Conservation (phyloP, 2,797 vertebrate genomes). For the Tolypeutes matacus region DNA sequence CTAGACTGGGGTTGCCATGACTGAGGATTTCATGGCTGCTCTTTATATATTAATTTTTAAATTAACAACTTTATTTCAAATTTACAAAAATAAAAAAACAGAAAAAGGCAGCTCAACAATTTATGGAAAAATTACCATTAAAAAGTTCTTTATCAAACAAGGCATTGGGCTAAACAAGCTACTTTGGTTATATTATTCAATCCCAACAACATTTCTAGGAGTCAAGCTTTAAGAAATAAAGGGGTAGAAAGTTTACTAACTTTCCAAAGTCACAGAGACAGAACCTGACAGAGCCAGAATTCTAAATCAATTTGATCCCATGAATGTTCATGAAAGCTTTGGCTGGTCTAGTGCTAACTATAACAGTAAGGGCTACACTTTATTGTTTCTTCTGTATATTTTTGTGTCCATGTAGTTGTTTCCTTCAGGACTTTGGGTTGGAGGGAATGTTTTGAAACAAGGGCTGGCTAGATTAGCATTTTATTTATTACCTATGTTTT, state of each 20-base stretch:
- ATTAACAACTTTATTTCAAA: no score
- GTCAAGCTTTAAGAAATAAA: background rate
- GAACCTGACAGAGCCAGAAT: background rate
- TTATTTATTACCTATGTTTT: slow-evolving; percentile 6
- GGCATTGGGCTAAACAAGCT: background rate
- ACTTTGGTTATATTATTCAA: background rate
- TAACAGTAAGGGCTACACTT: background rate
- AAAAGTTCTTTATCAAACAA: background rate
- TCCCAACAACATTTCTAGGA: background rate
- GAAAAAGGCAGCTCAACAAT: no score
- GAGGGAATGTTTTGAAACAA: slow-evolving; percentile 14
- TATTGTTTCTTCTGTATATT: background rate
- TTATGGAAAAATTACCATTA: no score
- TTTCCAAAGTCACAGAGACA: background rate
- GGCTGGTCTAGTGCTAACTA: background rate
- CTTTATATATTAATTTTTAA: background rate
- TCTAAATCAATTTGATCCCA: background rate
- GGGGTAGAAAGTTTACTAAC: background rate
- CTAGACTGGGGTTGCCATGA: background rate
- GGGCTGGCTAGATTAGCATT: background rate
- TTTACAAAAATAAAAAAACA: no score
- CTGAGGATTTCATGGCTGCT: background rate
- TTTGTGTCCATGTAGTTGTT: background rate
- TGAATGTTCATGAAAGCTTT: background rate
- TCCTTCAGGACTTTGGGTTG: background rate